Evolutionary conservation across 2,113 vertebrate genomes (phyloP), one percentile per base, ranked within the genome.

Genomic region (Odobenus rosmarus): DNA sequence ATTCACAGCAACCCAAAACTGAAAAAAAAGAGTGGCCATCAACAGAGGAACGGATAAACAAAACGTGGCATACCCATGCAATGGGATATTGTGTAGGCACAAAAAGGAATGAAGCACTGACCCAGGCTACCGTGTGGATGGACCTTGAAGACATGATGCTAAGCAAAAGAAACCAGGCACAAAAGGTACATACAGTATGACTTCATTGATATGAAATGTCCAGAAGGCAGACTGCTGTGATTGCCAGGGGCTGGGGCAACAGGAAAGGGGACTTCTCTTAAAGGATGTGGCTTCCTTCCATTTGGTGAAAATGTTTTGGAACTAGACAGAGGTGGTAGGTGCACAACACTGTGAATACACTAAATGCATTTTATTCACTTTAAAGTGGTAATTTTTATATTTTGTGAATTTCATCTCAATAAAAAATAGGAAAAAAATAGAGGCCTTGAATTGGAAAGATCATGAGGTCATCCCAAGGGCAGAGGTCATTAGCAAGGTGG

Each of bases 31-130:
- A 3, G 53, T 7, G 26, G 24, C 53, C 3, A 7, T n/a, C 33
- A 8, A 11, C 53, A 16, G 13, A 23, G 26, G 39, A 12, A 2
- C 3, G 49, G 49, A 1, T 1, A 24, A 4, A 36, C 2, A 55
- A 15, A 18, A 3, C 0, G 24, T 9, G 21, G 5, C 5, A 0
- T 0, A 2, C 1, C 55, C 28, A 0, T 1, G 0, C 0, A 1
- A 0, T 0, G 49, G 39, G n/a, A 1, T 7, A 2, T 3, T 11
- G 7, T 15, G 33, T 19, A 23, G 7, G 85, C 77, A n/a, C 16
- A 5, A 4, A 51, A 26, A 19, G 23, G 15, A 21, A 1, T 0
- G 1, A 19, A 4, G 2, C 1, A 1, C 23, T 7, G 46, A 23
- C 5, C 14, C 14, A 5, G 3, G 21, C 31, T 1, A 5, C 49